Evolutionary conservation across 2,113 vertebrate species (phyloP), one percentile per base, ranked within the genome.

Genomic region (Motacilla alba): DNA sequence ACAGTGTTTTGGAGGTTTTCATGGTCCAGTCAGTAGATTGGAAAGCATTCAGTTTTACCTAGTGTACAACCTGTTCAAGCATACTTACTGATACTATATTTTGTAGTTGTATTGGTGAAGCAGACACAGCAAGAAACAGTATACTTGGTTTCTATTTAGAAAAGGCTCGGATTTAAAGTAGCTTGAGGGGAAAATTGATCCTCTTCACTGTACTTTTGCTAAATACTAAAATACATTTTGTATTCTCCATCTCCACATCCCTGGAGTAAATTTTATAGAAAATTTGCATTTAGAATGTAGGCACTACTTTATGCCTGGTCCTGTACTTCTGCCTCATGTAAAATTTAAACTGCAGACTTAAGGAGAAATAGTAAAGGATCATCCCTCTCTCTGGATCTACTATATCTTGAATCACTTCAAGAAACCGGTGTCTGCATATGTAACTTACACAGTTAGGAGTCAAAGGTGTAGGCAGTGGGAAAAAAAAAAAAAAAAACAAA

Each of bases 201-300:
- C 26, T 83, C 64, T 89, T 78, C 64, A 72, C n/a, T 90, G 9
- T 53, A 75, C 43, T 86, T 93, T 43, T 75, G 37, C 35, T n/a
- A n/a, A 49, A 72, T 81, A 74, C 47, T 83, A 56, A 93, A 92
- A 68, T 52, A 64, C 2, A 58, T 81, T 89, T 84, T 89, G 8
- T 82, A 33, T 68, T 89, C 64, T 87, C 20, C 62, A 50, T 92
- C 73, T 88, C 55, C 50, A 35, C 15, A 63, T 90, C 75, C 53
- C 80, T 72, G 55, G 64, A 89, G 75, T 89, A 95, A 83, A 86
- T 81, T 70, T 89, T 78, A 39, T 83, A 76, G 39, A 75, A 70
- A 90, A 90, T 78, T 90, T 90, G n/a, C 68, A 78, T 86, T 96
- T 93, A 62, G 83, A 93, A 84, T 92, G 62, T 46, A 79, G 37